phyloP scores from a whole-genome alignment of 2,888 invertebrate species.

The Tachina lurida region DNA sequence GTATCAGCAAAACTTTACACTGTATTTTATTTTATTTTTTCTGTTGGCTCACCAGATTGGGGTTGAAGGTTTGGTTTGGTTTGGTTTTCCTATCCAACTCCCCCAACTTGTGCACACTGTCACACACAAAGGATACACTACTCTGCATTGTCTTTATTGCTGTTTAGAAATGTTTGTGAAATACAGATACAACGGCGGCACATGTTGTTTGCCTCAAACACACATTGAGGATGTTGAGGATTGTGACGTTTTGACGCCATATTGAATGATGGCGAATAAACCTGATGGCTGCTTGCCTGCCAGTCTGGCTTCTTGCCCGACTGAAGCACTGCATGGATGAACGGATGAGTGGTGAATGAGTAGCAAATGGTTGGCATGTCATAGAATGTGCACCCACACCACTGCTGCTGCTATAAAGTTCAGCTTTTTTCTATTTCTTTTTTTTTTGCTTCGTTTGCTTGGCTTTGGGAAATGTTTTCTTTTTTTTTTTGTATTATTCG shows the following conservation, averaged over 20 bases:
- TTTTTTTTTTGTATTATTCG: conserved; percentile 25
- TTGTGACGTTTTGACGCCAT: conserved; percentile 81
- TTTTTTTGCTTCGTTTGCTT: background rate
- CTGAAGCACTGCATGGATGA: conserved; percentile 5
- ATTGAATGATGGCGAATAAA: conserved; percentile 75
- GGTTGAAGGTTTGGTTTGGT: conserved; percentile 67
- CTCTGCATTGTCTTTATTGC: conserved; percentile 52
- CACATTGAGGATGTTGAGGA: conserved; percentile 71
- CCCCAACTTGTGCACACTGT: conserved; percentile 43
- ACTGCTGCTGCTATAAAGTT: conserved; percentile 38
- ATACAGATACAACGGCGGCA: conserved; percentile 61
- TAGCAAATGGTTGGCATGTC: conserved; percentile 52
- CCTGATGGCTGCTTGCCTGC: conserved; percentile 42
- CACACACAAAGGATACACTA: conserved; percentile 27
- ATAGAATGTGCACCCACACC: conserved; percentile 49
- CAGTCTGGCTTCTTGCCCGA: conserved; percentile 26
- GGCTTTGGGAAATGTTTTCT: conserved; percentile 39
- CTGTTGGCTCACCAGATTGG: conserved; percentile 67
- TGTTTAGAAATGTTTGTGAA: conserved; percentile 56
- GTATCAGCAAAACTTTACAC: conserved; percentile 38
- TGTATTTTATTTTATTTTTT: conserved; percentile 35
- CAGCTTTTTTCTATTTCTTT: conserved; percentile 25
- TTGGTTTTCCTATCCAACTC: conserved; percentile 19
- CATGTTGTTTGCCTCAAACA: conserved; percentile 66
- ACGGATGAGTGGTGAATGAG: conserved; percentile 26